Base-by-base conservation (phyloP, 2,888 invertebrate species). In the Didymodactylos carnosus region DNA sequence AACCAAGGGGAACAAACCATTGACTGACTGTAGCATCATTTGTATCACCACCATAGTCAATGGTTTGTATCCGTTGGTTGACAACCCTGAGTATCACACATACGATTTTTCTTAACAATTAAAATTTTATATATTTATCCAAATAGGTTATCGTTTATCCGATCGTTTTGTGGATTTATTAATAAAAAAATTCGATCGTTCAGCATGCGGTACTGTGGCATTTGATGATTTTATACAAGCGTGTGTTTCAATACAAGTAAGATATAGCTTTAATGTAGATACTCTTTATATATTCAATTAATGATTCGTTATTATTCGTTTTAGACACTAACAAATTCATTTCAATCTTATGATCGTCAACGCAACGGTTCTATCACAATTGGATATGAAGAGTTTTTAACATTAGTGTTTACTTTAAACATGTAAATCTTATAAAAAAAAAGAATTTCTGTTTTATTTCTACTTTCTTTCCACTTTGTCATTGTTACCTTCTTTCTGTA, bases 181-280 rank as follows among this genome's bases (percentile, higher is more conserved):
- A 80, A 86, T 98, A 72, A 88, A 89, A 78, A 95, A 95, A 84
- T 98, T 94, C 84, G 97, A 97, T 84, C 87, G 95, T 77, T 89
- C 88, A 80, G 93, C 93, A n/a, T 76, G 81, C 70, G 92, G 92
- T 41, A 90, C 90, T 11, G 91, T 98, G 79, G 88, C 92, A 73
- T 98, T 98, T 84, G 97, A 98, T 85, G 97, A 98, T 83, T 97
- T 97, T 82, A 95, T 97, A 78, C 95, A 95, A 82, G 92, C 93
- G 81, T 94, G 93, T 82, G 88, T 95, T 76, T 89, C 91, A 73
- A 85, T 94, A 80, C 90, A 93, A 86, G 93, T 93, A 86, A 90
- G n/a, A n/a, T n/a, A n/a, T n/a, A n/a, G n/a, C n/a, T 90, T n/a
- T n/a, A n/a, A n/a, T n/a, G n/a, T n/a, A n/a, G n/a, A n/a, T n/a